These are phyloP conservation scores for Conops quadrifasciatus DNA, from an alignment of 2,888 invertebrate genomes.

Conservation along the genomic window DNA sequence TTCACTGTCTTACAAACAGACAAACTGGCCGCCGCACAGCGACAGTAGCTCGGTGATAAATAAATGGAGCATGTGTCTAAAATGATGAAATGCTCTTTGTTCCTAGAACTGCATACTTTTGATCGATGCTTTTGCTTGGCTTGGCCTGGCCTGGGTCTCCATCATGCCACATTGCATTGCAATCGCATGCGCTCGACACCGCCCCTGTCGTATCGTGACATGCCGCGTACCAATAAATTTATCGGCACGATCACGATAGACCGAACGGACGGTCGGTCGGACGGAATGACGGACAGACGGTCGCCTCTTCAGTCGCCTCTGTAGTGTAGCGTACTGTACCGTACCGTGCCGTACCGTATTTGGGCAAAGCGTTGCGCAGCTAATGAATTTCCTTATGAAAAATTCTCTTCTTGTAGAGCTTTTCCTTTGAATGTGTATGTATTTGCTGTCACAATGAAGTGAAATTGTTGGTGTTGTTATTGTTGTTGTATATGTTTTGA, in stretches of 20 bases:
- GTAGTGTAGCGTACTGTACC: neutral
- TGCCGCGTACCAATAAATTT: neutral
- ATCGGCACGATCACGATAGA: slow-evolving; percentile 7
- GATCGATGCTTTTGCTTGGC: slow-evolving; percentile 23
- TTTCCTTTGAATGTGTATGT: slow-evolving; percentile 5
- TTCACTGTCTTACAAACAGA: too few species aligned
- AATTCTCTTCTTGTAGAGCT: slow-evolving; percentile 15
- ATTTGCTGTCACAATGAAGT: slow-evolving; percentile 2
- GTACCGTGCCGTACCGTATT: slow-evolving; percentile 24
- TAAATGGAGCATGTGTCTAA: slow-evolving; percentile 62
- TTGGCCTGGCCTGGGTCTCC: neutral
- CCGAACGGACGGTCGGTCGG: neutral
- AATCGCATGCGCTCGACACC: neutral
- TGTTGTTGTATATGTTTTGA: slow-evolving; percentile 14
- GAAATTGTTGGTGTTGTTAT: slow-evolving; percentile 16
- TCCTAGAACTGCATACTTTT: slow-evolving; percentile 52
- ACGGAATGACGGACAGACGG: neutral
- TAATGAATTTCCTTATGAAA: slow-evolving; percentile 36
- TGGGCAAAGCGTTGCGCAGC: slow-evolving; percentile 8
- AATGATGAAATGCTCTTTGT: slow-evolving; percentile 58
- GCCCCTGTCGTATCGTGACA: neutral
- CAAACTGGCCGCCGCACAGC: neutral
- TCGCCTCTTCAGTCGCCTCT: neutral
- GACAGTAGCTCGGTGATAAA: slow-evolving; percentile 16
- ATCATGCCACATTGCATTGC: neutral